phyloP scores from a whole-genome alignment of 1,140 invertebrate species.

The Drosophila nannoptera region DNA sequence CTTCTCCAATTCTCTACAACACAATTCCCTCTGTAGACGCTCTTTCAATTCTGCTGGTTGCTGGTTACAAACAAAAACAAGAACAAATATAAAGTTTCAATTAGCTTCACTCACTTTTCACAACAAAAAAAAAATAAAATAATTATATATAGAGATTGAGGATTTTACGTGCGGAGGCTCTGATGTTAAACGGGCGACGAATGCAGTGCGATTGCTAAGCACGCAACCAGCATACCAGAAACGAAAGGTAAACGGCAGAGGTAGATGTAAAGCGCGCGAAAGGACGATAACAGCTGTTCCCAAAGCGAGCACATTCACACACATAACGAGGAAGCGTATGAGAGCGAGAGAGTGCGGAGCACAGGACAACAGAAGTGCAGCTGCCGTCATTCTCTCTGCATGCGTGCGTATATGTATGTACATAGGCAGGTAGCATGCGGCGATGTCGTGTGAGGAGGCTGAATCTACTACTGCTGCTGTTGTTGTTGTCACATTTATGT shows the following conservation, averaged over 20 bases:
- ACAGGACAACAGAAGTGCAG: slow-evolving; percentile 22
- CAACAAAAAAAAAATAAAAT: background rate
- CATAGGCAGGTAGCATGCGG: slow-evolving; percentile 39
- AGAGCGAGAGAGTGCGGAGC: slow-evolving; percentile 11
- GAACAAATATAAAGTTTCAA: background rate
- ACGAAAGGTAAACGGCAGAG: slow-evolving; percentile 39
- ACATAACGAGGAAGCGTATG: slow-evolving; percentile 3
- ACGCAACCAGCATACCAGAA: slow-evolving; percentile 22
- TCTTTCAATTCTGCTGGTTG: slow-evolving; percentile 5
- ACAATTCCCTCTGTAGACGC: slow-evolving; percentile 4
- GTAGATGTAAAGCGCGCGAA: slow-evolving; percentile 62
- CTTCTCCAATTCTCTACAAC: background rate
- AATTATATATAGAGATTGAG: background rate
- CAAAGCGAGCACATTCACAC: background rate
- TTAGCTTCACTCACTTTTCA: slow-evolving; percentile 3
- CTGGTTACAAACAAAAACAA: background rate
- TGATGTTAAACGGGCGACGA: slow-evolving; percentile 49
- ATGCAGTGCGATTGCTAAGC: slow-evolving; percentile 45
- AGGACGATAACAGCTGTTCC: slow-evolving; percentile 48
- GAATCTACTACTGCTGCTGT: background rate
- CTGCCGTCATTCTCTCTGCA: slow-evolving; percentile 21
- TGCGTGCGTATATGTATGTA: background rate
- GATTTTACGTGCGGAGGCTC: background rate
- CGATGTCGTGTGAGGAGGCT: slow-evolving; percentile 20
- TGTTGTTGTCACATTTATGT: slow-evolving; percentile 21